Conservation (phyloP, 2,113 vertebrate genomes). For the Chamaetylas fuelleborni region DNA sequence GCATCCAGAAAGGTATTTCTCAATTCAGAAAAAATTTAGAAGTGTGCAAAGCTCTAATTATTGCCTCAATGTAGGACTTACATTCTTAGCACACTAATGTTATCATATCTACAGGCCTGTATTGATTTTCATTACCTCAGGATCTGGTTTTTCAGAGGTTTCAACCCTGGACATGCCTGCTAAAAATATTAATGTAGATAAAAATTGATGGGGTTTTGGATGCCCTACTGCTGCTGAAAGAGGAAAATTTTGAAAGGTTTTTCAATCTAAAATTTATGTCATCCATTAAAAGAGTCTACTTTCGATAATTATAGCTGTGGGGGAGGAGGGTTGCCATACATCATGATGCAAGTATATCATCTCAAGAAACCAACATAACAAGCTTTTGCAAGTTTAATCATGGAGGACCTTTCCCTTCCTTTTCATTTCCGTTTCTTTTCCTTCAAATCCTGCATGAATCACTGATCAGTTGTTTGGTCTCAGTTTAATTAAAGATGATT, state of each 20-base stretch:
- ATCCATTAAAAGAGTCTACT: neutral
- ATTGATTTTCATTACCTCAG: neutral
- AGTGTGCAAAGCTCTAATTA: neutral
- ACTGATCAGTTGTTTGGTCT: neutral
- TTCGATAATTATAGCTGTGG: neutral
- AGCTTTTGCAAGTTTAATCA: neutral
- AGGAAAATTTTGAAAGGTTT: neutral
- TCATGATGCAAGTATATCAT: neutral
- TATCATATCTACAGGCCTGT: neutral
- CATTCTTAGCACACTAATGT: neutral
- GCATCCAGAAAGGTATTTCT: neutral
- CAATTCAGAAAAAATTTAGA: neutral
- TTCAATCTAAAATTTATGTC: neutral
- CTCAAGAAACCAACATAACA: neutral
- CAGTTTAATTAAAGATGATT: neutral
- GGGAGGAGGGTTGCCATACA: neutral
- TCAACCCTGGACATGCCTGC: neutral
- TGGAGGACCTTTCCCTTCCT: neutral
- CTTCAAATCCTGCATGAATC: neutral
- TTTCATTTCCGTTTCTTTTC: neutral
- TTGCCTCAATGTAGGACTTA: neutral
- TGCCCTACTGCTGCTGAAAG: neutral
- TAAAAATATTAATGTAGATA: neutral
- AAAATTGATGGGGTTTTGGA: neutral
- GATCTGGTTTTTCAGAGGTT: neutral